phyloP scores from a whole-genome alignment of 1,140 invertebrate genomes.

The Drosophila ogumai region DNA sequence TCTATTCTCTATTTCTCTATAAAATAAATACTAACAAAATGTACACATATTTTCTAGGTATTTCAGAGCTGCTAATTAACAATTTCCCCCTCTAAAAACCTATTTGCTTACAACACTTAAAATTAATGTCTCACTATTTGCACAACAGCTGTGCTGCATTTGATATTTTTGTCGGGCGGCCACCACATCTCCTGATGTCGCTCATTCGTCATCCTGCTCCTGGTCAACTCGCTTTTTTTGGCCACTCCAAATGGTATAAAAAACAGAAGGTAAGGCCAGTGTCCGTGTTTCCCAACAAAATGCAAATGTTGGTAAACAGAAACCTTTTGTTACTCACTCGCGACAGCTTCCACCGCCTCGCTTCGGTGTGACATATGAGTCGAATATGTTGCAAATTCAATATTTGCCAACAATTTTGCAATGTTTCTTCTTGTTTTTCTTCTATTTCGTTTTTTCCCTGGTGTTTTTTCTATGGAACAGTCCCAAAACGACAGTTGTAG shows the following conservation, averaged over 20 bases:
- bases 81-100: neutral
- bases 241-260: conserved; percentile 23
- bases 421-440: conserved; percentile 59
- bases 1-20: neutral
- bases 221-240: conserved; percentile 43
- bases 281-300: conserved; percentile 8
- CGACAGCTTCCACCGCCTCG: conserved; percentile 51
- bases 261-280: conserved; percentile 30
- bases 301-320: conserved; percentile 78
- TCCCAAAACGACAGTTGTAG: conserved; percentile 62
- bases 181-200: neutral
- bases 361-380: conserved; percentile 72
- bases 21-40: no score
- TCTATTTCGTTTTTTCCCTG: conserved; percentile 21
- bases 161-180: conserved; percentile 34
- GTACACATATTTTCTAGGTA: no score
- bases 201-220: conserved; percentile 25
- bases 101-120: conserved; percentile 61
- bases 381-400: conserved; percentile 84
- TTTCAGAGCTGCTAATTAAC: neutral
- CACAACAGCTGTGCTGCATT: conserved; percentile 71
- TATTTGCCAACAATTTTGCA: conserved; percentile 84
- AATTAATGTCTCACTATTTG: conserved; percentile 80
- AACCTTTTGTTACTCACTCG: conserved; percentile 76
- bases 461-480: conserved; percentile 29